Base-by-base conservation (phyloP, 2,797 vertebrate genomes). In the Cichlasoma orientale region DNA sequence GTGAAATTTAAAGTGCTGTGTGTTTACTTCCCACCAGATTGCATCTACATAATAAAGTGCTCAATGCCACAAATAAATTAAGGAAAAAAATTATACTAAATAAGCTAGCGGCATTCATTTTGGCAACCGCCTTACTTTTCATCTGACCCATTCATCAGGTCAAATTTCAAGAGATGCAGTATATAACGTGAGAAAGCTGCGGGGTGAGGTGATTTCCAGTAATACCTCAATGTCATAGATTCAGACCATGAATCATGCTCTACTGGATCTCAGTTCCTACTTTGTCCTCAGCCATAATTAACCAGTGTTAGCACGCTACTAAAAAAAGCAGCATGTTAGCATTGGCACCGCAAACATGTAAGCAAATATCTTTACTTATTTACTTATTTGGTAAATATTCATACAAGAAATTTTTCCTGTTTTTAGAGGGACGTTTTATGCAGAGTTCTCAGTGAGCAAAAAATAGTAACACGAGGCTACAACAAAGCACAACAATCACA, bases 1-100 rank as follows among this genome's bases (percentile, higher is more conserved):
- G 29, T 59, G 25, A 73, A 74, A 83, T 36, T 25, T 71, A 71
- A 82, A 78, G 5, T 12, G 31, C 19, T 80, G 68, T 73, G 63
- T 33, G 29, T 54, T 36, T 36, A 19, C 44, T 12, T 71, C 63
- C 63, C 78, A 78, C 47, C 33, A 66, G 38, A 29, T 56, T 14
- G 33, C 3, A 75, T 1, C 12, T 19, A 4, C 31, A 58, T 69
- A 10, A 79, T 36, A 19, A 36, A 7, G 19, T 47, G 4, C 38
- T 66, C 18, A 57, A 6, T 59, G 33, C 2, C 19, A 56, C 44
- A 71, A 54, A 31, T 13, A 53, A 0, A 58, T 2, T 0, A 52
- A 71, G 23, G 54, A 4, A 16, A 23, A n/a, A 44, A 14, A 6
- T 4, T 16, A 3, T 9, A 10, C 66, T 31, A 31, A n/a, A 1